Conservation (phyloP, 1,140 invertebrate species). For the Trissolcus basalis region DNA sequence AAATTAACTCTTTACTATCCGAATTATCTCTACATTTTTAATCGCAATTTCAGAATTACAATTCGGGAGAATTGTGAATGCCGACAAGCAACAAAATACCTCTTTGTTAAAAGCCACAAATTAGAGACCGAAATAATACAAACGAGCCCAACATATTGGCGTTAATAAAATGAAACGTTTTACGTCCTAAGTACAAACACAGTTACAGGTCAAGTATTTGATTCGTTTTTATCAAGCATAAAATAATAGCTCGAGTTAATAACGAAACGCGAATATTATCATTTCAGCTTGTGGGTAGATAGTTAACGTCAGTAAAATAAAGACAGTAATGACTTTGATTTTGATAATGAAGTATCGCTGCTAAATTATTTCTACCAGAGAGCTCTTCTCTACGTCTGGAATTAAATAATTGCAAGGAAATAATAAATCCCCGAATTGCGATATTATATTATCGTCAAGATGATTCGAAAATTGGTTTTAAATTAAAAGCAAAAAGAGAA, state of each 20-base stretch:
- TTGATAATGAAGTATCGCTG: too few relatives aligned
- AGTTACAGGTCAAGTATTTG: not conserved
- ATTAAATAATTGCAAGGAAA: too few relatives aligned
- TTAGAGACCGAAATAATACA: slow-evolving; percentile 19
- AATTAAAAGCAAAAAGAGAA: too few relatives aligned
- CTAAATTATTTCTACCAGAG: too few relatives aligned
- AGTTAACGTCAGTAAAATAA: slow-evolving; percentile 12
- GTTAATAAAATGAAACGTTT: slow-evolving; percentile 13
- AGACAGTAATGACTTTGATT: slow-evolving; percentile 8
- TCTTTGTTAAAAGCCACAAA: slow-evolving; percentile 5
- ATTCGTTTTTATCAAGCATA: slow-evolving; percentile 36
- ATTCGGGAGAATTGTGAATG: not conserved
- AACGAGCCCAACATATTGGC: not conserved
- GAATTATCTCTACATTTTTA: too few relatives aligned
- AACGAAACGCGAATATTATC: slow-evolving; percentile 39
- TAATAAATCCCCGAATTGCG: too few relatives aligned
- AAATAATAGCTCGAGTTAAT: slow-evolving; percentile 31
- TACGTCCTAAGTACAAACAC: not conserved
- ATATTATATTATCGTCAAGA: too few relatives aligned
- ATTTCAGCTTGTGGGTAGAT: slow-evolving; percentile 19
- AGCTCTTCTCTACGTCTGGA: too few relatives aligned
- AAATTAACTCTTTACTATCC: slow-evolving; percentile 13
- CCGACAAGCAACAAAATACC: slow-evolving; percentile 9
- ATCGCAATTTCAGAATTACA: too few relatives aligned
- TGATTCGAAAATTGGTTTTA: too few relatives aligned